A percentile compares a stretch with the other conserved stretches of the same genome.
Conservation (phyloP, 1,140 invertebrate species). For the Papilio machaon region DNA sequence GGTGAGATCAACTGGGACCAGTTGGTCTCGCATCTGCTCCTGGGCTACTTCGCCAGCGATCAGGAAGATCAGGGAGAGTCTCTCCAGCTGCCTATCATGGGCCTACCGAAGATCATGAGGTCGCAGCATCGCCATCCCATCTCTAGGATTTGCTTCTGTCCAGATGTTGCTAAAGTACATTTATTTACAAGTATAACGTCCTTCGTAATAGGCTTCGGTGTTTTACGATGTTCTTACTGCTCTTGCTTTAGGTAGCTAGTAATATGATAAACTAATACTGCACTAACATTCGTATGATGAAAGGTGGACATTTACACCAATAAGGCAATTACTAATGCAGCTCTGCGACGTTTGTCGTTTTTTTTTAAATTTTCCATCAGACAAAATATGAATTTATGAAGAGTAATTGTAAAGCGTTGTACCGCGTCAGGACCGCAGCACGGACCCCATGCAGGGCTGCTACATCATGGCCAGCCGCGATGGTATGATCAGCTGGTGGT, state of each 20-base stretch:
- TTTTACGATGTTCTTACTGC: no score
- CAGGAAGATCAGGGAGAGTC: slow-evolving; percentile 81
- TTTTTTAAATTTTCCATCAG: no score
- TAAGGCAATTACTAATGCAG: not conserved
- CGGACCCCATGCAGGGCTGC: slow-evolving; percentile 82
- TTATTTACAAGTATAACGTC: not conserved
- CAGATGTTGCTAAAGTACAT: slow-evolving; percentile 80
- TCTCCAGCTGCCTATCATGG: slow-evolving; percentile 83
- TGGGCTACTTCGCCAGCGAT: slow-evolving; percentile 85
- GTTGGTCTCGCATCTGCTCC: slow-evolving; percentile 85
- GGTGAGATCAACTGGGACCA: slow-evolving; percentile 86
- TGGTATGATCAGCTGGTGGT: slow-evolving; percentile 88
- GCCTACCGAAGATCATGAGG: slow-evolving; percentile 81
- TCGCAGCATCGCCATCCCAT: slow-evolving; percentile 85
- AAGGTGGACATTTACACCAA: no score
- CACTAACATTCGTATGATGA: no score
- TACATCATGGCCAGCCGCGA: slow-evolving; percentile 87
- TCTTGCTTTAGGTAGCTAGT: no score
- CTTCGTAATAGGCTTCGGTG: no score
- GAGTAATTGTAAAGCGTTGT: slow-evolving; percentile 14
- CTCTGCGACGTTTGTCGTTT: not conserved
- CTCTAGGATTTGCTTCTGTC: slow-evolving; percentile 83
- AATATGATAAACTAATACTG: no score
- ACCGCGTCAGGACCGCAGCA: slow-evolving; percentile 76
- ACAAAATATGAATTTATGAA: not conserved